Percentiles rank a stretch among this genome's conserved stretches.
phyloP scores from a whole-genome alignment of 2,113 vertebrate genomes.

The Eublepharis macularius region DNA sequence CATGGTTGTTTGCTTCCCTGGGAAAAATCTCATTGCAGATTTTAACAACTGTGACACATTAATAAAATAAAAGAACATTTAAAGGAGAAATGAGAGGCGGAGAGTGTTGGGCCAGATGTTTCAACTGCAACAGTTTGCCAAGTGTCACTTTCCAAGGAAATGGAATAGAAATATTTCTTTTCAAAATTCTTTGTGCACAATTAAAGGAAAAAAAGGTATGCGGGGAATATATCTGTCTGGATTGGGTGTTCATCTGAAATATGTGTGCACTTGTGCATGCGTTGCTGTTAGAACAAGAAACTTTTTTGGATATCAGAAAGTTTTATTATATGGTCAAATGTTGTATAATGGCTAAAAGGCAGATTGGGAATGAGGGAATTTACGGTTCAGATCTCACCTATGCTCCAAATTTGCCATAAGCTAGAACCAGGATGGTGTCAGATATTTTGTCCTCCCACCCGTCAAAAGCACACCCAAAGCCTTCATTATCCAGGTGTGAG shows the following conservation, averaged over 20 bases:
- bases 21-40: conserved; percentile 70
- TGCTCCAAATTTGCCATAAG: no score
- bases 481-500: no score
- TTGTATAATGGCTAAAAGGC: not conserved
- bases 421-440: no score
- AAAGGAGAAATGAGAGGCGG: conserved; percentile 75
- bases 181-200: conserved; percentile 27
- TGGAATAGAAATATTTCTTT: conserved; percentile 48
- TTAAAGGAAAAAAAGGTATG: not conserved
- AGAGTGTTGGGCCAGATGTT: conserved; percentile 78
- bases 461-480: no score
- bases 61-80: conserved; percentile 73
- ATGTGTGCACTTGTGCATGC: not conserved
- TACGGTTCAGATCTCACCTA: no score
- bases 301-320: no score
- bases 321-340: not conserved
- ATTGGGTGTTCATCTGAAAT: not conserved
- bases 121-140: conserved; percentile 71
- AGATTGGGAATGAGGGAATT: not conserved
- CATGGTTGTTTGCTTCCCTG: conserved; percentile 75
- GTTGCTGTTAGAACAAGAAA: not conserved
- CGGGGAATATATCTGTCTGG: not conserved
- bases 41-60: conserved; percentile 80
- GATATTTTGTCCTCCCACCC: no score
- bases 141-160: conserved; percentile 68